Conservation (phyloP, 2,797 vertebrate genomes). For the Lepilemur septentrionalis region DNA sequence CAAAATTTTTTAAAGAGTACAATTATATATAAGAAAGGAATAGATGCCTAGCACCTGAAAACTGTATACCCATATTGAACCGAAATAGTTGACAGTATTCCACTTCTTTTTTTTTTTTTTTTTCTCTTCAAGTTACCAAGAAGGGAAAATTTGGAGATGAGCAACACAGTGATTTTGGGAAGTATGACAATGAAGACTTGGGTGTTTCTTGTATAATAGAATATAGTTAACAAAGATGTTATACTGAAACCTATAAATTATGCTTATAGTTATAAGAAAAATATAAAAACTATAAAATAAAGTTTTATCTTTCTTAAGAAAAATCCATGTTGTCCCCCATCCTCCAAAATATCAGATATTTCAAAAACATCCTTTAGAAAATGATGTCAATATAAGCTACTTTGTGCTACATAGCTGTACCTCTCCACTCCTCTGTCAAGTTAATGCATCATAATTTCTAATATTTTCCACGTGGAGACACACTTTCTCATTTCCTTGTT, state of each 20-base stretch:
- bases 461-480: not conserved
- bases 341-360: not conserved
- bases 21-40: not conserved
- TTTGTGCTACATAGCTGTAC: not conserved
- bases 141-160: not conserved
- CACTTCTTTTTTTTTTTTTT: not conserved
- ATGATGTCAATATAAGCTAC: not conserved
- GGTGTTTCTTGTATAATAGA: not conserved
- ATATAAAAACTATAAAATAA: not conserved
- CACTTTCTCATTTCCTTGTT: not conserved
- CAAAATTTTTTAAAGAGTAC: not conserved
- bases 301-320: not conserved
- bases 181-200: not conserved
- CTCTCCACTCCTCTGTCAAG: not conserved
- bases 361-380: not conserved
- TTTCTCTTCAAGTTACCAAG: not conserved
- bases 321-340: not conserved
- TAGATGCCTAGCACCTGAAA: not conserved
- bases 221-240: not conserved
- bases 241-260: not conserved
- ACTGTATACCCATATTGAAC: not conserved
- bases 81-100: not conserved
- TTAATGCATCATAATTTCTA: not conserved
- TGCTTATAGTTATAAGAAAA: not conserved
- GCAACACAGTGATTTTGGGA: not conserved